Evolutionary conservation across 53 echinoderm and acorn worm species (phyloP).

Genomic region (Holothuria scabra): DNA sequence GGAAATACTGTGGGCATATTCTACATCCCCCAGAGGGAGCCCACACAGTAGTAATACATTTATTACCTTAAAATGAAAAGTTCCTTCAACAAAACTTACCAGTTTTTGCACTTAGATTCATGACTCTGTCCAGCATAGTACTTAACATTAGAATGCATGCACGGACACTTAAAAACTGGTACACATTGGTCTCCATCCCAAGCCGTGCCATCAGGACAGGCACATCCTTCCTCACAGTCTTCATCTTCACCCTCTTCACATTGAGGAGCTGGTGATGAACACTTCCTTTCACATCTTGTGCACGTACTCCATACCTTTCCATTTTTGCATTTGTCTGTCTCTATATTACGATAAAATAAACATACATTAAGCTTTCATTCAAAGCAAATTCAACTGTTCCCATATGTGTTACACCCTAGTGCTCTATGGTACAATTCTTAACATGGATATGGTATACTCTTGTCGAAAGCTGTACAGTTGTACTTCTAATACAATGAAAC

Average conservation of each 20-base stretch:
- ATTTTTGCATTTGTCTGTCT: slow-evolving; percentile 58
- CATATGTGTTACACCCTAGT: too few relatives aligned
- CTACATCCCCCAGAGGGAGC: too few relatives aligned
- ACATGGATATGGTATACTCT: background rate
- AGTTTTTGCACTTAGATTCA: slow-evolving; percentile 68
- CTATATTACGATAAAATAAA: background rate
- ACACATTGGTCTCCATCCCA: slow-evolving; percentile 55
- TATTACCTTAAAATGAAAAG: too few relatives aligned
- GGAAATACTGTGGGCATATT: too few relatives aligned
- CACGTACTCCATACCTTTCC: slow-evolving; percentile 76
- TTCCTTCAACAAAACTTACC: slow-evolving; percentile 48
- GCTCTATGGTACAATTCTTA: too few relatives aligned
- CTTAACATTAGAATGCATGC: slow-evolving; percentile 49
- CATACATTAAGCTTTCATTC: too few relatives aligned
- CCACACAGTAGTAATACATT: too few relatives aligned
- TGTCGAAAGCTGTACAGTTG: background rate
- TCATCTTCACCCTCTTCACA: slow-evolving; percentile 9
- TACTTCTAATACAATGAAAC: background rate
- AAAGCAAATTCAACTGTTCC: too few relatives aligned
- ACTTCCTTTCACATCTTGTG: slow-evolving; percentile 18
- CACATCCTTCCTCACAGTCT: slow-evolving; percentile 74
- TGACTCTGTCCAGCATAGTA: slow-evolving; percentile 26
- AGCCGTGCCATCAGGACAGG: slow-evolving; percentile 64
- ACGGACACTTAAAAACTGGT: slow-evolving; percentile 59
- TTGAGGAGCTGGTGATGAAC: background rate